These are phyloP conservation scores for Triplophysa dalaica DNA, from an alignment of 2,113 vertebrate species.

Conservation along the genomic window DNA sequence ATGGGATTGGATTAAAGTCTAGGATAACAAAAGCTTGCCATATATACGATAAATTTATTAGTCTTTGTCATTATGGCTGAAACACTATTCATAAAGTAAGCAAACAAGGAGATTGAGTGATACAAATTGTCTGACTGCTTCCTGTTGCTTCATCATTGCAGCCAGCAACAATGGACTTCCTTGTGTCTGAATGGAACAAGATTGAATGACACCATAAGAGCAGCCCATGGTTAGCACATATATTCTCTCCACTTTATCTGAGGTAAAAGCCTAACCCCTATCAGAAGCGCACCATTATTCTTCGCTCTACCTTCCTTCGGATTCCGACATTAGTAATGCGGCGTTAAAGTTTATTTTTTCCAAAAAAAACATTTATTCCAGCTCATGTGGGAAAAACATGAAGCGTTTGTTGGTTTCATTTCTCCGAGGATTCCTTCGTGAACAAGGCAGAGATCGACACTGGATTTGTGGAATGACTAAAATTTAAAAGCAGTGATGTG, in stretches of 20 bases:
- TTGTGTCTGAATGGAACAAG: neutral
- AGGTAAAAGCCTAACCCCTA: neutral
- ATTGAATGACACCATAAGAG: neutral
- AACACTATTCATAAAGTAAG: neutral
- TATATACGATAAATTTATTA: too few relatives aligned
- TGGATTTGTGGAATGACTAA: too few relatives aligned
- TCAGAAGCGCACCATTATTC: neutral
- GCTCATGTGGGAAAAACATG: too few relatives aligned
- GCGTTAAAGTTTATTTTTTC: too few relatives aligned
- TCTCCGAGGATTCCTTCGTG: too few relatives aligned
- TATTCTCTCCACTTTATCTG: neutral
- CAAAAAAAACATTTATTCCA: too few relatives aligned
- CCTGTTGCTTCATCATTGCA: neutral
- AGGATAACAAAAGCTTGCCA: neutral
- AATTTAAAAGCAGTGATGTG: too few relatives aligned
- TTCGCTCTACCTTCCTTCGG: neutral
- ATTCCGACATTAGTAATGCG: too few relatives aligned
- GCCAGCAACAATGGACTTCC: neutral
- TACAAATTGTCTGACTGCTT: neutral
- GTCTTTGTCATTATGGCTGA: too few relatives aligned
- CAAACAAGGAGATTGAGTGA: neutral
- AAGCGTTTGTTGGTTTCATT: too few relatives aligned
- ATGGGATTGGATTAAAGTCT: neutral
- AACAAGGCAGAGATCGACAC: too few relatives aligned
- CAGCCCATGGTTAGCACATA: constrained; percentile 5